Evolutionary conservation across 2,113 vertebrate genomes (phyloP).

Genomic region (Upupa epops): DNA sequence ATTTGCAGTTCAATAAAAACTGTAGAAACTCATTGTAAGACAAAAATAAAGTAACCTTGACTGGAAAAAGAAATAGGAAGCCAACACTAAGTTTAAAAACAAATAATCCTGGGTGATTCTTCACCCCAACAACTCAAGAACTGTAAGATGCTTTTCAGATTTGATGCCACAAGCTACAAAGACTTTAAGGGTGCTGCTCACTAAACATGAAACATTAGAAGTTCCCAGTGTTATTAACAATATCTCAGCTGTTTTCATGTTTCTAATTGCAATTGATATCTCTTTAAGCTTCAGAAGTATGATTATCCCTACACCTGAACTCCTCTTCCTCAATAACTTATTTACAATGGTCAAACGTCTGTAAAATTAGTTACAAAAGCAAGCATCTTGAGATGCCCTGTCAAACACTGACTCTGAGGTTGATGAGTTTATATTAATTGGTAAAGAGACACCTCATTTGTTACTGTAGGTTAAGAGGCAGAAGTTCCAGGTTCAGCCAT

Average conservation of each 20-base stretch:
- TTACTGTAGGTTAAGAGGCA: neutral
- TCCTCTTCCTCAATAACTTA: neutral
- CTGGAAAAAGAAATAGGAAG: neutral
- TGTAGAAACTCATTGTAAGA: neutral
- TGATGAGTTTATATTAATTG: neutral
- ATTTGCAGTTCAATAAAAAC: neutral
- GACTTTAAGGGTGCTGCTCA: neutral
- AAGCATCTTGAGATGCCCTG: neutral
- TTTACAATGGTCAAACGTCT: neutral
- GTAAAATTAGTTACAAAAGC: neutral
- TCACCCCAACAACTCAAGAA: neutral
- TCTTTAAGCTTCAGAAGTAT: neutral
- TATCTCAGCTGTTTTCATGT: neutral
- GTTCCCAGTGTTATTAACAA: neutral
- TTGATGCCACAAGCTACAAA: neutral
- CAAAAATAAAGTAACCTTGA: neutral
- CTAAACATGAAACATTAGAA: neutral
- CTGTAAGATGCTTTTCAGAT: neutral
- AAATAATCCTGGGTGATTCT: neutral
- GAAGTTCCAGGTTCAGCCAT: neutral
- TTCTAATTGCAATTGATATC: neutral
- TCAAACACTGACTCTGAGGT: neutral
- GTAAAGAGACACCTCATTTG: neutral
- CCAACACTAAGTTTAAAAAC: neutral
- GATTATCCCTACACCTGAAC: neutral